These are phyloP conservation scores for Oligia strigilis DNA, from an alignment of 2,888 invertebrate species.

Conservation along the genomic window DNA sequence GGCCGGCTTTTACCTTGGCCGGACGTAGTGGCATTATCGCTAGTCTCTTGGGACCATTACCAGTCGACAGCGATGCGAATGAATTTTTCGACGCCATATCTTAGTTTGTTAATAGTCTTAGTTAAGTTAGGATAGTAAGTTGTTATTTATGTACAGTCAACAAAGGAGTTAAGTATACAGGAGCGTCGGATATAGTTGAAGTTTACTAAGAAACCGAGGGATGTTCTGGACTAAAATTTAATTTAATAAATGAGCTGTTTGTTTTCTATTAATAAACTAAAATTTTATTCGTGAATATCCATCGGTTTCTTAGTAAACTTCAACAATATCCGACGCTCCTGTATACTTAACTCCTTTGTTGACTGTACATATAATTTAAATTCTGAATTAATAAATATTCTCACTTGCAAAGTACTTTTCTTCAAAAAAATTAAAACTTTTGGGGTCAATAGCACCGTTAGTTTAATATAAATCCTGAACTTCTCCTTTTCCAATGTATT, in stretches of 20 bases:
- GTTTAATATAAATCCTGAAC: slow-evolving; percentile 24
- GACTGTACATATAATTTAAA: background rate
- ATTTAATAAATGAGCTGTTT: too few relatives aligned
- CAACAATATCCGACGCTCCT: too few relatives aligned
- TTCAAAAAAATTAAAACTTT: background rate
- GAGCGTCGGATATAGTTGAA: too few relatives aligned
- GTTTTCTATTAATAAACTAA: too few relatives aligned
- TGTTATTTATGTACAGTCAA: too few relatives aligned
- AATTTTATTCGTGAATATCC: too few relatives aligned
- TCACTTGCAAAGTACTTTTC: background rate
- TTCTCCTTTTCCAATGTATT: slow-evolving; percentile 28
- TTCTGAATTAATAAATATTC: background rate
- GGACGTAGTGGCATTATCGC: background rate
- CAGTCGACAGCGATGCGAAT: background rate
- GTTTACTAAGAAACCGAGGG: too few relatives aligned
- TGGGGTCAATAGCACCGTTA: background rate
- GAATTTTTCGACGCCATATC: background rate
- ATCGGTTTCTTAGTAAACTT: too few relatives aligned
- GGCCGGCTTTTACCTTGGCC: background rate
- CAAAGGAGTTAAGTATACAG: too few relatives aligned
- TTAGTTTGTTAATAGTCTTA: background rate
- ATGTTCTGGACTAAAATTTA: too few relatives aligned
- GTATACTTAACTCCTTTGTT: too few relatives aligned
- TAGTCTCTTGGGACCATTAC: background rate
- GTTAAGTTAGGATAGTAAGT: background rate